These are phyloP conservation scores for Napeogenes sylphis DNA, from an alignment of 2,888 invertebrate genomes.

Conservation along the genomic window DNA sequence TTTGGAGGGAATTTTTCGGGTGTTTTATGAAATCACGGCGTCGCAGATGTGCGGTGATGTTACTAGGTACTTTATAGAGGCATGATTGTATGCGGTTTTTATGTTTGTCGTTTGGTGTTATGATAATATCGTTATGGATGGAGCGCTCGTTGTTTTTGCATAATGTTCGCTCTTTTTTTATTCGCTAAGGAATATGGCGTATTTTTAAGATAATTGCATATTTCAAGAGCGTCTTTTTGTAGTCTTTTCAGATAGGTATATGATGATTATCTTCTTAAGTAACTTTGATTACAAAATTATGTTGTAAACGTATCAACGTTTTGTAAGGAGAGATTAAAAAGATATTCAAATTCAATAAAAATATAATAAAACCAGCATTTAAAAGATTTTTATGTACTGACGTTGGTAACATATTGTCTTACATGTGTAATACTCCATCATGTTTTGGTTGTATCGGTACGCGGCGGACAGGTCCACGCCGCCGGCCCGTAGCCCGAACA, in stretches of 20 bases:
- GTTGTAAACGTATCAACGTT: not conserved
- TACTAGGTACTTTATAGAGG: conserved; percentile 59
- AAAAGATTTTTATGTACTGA: not conserved
- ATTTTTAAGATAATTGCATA: conserved; percentile 33
- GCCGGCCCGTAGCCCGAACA: conserved; percentile 80
- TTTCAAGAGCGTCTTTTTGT: conserved; percentile 4
- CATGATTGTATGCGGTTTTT: conserved; percentile 57
- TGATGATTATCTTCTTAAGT: too few species aligned
- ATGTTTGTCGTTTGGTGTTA: conserved; percentile 57
- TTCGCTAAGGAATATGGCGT: conserved; percentile 29
- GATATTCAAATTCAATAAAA: too few species aligned
- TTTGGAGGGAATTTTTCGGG: conserved; percentile 71
- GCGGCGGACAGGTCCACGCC: conserved; percentile 95
- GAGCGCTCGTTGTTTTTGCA: conserved; percentile 60
- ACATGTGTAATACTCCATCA: conserved; percentile 99
- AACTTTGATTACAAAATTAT: conserved; percentile 5
- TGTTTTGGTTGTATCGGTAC: conserved; percentile 97
- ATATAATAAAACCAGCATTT: too few species aligned
- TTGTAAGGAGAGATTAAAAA: too few species aligned
- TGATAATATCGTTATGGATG: conserved; percentile 70
- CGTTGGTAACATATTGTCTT: conserved; percentile 68
- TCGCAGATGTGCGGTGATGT: conserved; percentile 44
- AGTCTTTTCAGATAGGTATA: too few species aligned
- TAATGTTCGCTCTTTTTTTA: conserved; percentile 47
- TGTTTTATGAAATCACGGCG: conserved; percentile 56